Evolutionary conservation across 2,113 vertebrate genomes (phyloP).

Genomic region (Helogale parvula): DNA sequence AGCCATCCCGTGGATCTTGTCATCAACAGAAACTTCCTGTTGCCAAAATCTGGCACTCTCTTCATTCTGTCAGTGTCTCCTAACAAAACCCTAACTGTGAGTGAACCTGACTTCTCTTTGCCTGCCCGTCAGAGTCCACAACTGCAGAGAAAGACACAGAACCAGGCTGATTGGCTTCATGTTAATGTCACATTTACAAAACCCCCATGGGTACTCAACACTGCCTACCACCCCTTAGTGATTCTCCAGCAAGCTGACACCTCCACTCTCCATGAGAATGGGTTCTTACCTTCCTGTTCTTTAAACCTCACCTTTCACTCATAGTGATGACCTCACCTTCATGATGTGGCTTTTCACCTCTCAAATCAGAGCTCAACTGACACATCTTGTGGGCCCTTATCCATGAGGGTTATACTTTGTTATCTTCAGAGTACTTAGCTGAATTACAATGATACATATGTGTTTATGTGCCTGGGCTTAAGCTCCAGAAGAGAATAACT

Average conservation of each 20-base stretch:
- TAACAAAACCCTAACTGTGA: background rate
- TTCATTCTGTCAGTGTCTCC: background rate
- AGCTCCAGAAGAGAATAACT: background rate
- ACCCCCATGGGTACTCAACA: background rate
- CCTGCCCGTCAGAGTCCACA: background rate
- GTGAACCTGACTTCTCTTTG: background rate
- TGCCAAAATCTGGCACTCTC: background rate
- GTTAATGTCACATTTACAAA: background rate
- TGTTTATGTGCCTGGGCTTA: background rate
- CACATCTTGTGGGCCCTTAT: background rate
- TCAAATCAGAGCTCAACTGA: background rate
- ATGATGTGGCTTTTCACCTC: background rate
- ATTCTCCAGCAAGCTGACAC: background rate
- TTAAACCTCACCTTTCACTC: background rate
- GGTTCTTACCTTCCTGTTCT: background rate
- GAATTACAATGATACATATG: background rate
- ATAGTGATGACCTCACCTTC: background rate
- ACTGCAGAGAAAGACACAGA: background rate
- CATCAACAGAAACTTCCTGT: background rate
- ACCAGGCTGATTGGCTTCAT: background rate
- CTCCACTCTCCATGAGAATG: background rate
- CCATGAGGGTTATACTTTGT: background rate
- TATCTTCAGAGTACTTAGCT: background rate
- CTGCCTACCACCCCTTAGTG: background rate
- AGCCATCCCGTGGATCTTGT: background rate